phyloP scores from a whole-genome alignment of 2,888 invertebrate species.

The Drosophila flavopinicola region DNA sequence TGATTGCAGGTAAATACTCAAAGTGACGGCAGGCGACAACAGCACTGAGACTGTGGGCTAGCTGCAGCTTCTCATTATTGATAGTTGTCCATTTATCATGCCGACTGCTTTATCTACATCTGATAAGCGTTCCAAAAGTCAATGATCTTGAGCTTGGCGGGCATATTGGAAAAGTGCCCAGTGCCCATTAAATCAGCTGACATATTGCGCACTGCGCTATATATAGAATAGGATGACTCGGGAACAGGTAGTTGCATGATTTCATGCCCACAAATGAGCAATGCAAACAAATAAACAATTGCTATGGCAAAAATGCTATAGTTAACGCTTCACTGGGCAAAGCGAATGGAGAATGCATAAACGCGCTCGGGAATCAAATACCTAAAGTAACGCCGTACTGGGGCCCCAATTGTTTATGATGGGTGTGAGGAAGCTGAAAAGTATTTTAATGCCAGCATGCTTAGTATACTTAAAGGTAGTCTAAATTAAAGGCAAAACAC shows the following conservation, averaged over 20 bases:
- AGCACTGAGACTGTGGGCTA: background rate
- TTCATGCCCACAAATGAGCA: constrained; percentile 41
- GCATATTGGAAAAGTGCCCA: constrained; percentile 16
- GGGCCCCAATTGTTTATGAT: background rate
- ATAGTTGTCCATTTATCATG: constrained; percentile 65
- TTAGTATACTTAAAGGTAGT: background rate
- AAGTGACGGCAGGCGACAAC: constrained; percentile 21
- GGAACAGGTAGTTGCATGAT: constrained; percentile 58
- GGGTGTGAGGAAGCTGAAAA: background rate
- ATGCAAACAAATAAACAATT: constrained; percentile 48
- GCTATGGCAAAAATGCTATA: constrained; percentile 47
- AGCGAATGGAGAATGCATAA: background rate
- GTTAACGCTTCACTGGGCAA: constrained; percentile 44
- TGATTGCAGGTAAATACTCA: constrained; percentile 71
- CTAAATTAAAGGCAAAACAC: no score
- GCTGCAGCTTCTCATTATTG: constrained; percentile 61
- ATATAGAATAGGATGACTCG: constrained; percentile 31
- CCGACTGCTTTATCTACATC: constrained; percentile 60
- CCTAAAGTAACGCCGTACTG: constrained; percentile 27
- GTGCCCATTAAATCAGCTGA: constrained; percentile 13
- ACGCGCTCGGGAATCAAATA: constrained; percentile 21
- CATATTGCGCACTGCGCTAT: constrained; percentile 43
- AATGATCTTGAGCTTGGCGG: constrained; percentile 41
- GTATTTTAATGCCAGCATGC: background rate
- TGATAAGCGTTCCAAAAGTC: constrained; percentile 39